Evolutionary conservation across 1,140 invertebrate genomes (phyloP).

Genomic region (Camponotus floridanus): DNA sequence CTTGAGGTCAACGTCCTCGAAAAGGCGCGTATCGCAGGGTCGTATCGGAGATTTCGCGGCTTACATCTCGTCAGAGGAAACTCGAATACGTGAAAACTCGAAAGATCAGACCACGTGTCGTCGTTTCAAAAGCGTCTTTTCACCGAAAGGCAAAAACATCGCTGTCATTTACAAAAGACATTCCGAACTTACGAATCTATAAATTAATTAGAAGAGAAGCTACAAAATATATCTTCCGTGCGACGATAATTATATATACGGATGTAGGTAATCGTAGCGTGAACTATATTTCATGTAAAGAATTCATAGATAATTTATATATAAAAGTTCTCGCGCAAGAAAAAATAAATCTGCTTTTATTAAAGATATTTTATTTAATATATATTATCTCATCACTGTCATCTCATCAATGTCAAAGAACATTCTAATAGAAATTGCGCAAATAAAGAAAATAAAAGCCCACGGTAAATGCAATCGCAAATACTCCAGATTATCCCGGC

Average conservation of each 20-base stretch:
- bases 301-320: background rate
- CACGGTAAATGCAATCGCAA: background rate
- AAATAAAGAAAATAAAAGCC: background rate
- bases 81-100: background rate
- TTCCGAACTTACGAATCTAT: background rate
- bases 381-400: background rate
- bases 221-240: background rate
- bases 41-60: slow-evolving; percentile 48
- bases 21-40: slow-evolving; percentile 72
- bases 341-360: background rate
- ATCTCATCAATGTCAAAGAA: background rate
- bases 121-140: background rate
- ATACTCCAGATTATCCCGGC: background rate
- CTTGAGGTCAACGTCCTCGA: slow-evolving; percentile 71
- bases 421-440: background rate
- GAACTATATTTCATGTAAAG: background rate
- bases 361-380: background rate
- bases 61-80: slow-evolving; percentile 12
- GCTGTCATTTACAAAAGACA: background rate
- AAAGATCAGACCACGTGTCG: background rate
- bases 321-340: background rate
- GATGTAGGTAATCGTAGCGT: background rate
- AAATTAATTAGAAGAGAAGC: background rate
- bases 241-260: background rate
- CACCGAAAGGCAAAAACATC: background rate